These are phyloP conservation scores for Datnioides undecimradiatus DNA, from an alignment of 2,113 vertebrate species.

Conservation along the genomic window DNA sequence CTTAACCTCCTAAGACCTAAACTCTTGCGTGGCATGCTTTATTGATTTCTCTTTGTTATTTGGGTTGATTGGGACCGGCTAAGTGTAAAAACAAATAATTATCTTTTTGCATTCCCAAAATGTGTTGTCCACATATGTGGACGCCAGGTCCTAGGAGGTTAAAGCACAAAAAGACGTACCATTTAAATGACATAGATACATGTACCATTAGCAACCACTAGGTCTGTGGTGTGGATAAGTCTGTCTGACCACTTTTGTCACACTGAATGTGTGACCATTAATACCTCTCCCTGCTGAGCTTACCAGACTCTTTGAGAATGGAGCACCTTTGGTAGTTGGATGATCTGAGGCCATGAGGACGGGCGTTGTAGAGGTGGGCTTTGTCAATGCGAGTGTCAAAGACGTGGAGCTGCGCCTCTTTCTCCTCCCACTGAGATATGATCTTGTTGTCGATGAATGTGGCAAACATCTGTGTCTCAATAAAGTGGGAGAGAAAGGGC, in stretches of 20 bases:
- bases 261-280: not conserved
- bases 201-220: too few species aligned
- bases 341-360: constrained; percentile 88
- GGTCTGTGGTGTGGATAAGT: not conserved
- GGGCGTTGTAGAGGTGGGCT: constrained; percentile 88
- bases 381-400: constrained; percentile 93
- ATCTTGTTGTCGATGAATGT: constrained; percentile 97
- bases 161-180: too few species aligned
- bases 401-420: constrained; percentile 90
- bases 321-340: constrained; percentile 91
- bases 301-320: constrained; percentile 91
- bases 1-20: too few species aligned
- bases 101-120: too few species aligned
- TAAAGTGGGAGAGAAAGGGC: constrained; percentile 95
- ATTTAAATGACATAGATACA: too few species aligned
- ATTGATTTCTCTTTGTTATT: too few species aligned
- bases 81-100: too few species aligned
- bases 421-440: constrained; percentile 95
- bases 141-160: too few species aligned
- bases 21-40: too few species aligned
- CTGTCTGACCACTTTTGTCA: not conserved
- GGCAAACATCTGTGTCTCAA: constrained; percentile 97
- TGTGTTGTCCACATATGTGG: too few species aligned
- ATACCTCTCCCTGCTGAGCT: constrained; percentile 4
- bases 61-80: too few species aligned